These are phyloP conservation scores for Augochlorella aurata DNA, from an alignment of 2,888 invertebrate genomes.

Conservation along the genomic window DNA sequence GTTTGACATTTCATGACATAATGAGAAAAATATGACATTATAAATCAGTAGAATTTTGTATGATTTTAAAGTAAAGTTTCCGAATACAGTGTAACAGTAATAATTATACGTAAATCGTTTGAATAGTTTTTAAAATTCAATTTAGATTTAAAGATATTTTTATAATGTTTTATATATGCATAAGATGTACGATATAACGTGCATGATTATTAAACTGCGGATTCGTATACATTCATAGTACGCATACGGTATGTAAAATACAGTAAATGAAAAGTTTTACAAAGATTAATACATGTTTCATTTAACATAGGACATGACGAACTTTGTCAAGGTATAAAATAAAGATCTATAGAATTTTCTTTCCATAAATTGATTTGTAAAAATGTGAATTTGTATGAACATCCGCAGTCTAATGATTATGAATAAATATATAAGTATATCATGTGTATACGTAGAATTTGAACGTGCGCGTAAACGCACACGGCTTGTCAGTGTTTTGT, in stretches of 20 bases:
- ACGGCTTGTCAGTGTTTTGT: slow-evolving; percentile 51
- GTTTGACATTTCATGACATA: neutral
- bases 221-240: neutral
- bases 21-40: neutral
- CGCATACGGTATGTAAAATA: neutral
- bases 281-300: neutral
- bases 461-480: neutral
- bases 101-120: neutral
- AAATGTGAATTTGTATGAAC: neutral
- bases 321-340: neutral
- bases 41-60: neutral
- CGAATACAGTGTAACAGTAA: neutral
- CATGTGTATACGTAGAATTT: neutral
- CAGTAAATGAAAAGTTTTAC: neutral
- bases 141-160: slow-evolving; percentile 33
- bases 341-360: neutral
- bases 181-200: slow-evolving; percentile 45
- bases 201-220: slow-evolving; percentile 37
- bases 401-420: slow-evolving; percentile 36
- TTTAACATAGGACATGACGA: neutral
- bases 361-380: neutral
- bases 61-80: neutral
- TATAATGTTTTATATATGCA: slow-evolving; percentile 28
- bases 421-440: slow-evolving; percentile 43
- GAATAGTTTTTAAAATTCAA: slow-evolving; percentile 8